Percentiles rank a stretch among this genome's conserved stretches.
These are phyloP conservation scores for Harpagoxenus sublaevis DNA, from an alignment of 2,888 invertebrate species.

Conservation along the genomic window DNA sequence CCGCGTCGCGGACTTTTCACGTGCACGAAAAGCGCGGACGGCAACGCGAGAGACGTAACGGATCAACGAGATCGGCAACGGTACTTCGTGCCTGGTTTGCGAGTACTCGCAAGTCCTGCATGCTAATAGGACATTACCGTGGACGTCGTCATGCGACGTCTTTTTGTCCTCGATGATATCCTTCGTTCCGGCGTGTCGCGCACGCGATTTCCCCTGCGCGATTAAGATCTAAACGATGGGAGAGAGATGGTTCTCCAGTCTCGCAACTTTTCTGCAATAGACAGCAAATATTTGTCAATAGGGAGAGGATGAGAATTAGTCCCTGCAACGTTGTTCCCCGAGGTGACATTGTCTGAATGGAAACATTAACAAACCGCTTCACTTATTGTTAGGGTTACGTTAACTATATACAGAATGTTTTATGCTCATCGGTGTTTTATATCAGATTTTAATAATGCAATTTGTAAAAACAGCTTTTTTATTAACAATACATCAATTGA, in stretches of 20 bases:
- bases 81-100: conserved; percentile 70
- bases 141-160: conserved; percentile 49
- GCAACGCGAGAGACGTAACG: conserved; percentile 75
- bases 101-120: conserved; percentile 65
- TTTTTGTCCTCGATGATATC: conserved; percentile 62
- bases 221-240: background rate
- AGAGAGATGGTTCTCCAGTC: background rate
- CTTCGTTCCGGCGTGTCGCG: conserved; percentile 25
- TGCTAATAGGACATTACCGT: conserved; percentile 66
- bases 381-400: background rate
- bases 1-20: conserved; percentile 24
- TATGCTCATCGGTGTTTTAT: background rate
- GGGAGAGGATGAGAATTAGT: background rate
- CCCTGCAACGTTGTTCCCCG: background rate
- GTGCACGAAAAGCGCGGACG: conserved; percentile 38
- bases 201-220: background rate
- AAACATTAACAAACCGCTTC: background rate
- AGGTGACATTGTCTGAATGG: background rate
- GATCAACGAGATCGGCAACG: conserved; percentile 78
- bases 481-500: background rate
- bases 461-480: background rate
- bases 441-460: background rate
- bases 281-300: background rate
- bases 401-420: conserved; percentile 1
- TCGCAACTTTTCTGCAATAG: background rate